Conservation (phyloP, 2,888 invertebrate genomes). For the Apantesis nais region DNA sequence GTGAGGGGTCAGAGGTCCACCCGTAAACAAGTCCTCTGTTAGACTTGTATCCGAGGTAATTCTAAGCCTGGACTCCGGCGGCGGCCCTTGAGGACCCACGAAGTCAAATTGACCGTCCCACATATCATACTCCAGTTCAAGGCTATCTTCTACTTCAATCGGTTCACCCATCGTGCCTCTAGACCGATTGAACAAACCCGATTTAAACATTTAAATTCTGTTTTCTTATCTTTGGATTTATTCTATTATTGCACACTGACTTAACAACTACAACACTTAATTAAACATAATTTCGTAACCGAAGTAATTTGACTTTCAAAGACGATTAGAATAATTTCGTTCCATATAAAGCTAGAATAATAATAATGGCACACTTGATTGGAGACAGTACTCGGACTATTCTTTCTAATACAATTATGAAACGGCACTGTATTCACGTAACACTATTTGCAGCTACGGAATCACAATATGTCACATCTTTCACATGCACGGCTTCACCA, state of each 20-base stretch:
- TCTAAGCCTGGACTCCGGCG: slow-evolving; percentile 66
- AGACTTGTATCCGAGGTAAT: slow-evolving; percentile 75
- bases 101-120: slow-evolving; percentile 96
- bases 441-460: slow-evolving; percentile 47
- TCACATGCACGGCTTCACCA: slow-evolving; percentile 54
- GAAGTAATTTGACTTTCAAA: slow-evolving; percentile 63
- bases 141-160: slow-evolving; percentile 83
- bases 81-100: slow-evolving; percentile 86
- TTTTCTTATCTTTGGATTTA: slow-evolving; percentile 72
- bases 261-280: slow-evolving; percentile 51
- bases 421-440: slow-evolving; percentile 53
- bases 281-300: slow-evolving; percentile 55
- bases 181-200: slow-evolving; percentile 77
- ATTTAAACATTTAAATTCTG: slow-evolving; percentile 78
- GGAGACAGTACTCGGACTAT: slow-evolving; percentile 38
- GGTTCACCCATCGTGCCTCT: slow-evolving; percentile 77
- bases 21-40: slow-evolving; percentile 80
- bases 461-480: slow-evolving; percentile 70
- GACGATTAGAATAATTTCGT: slow-evolving; percentile 70
- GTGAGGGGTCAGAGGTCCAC: slow-evolving; percentile 78
- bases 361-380: slow-evolving; percentile 73
- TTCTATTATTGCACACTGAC: slow-evolving; percentile 73
- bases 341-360: slow-evolving; percentile 66
- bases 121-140: slow-evolving; percentile 93
- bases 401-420: slow-evolving; percentile 55